Percentiles rank a stretch among this genome's conserved stretches.
Evolutionary conservation across 2,888 invertebrate genomes (phyloP).

Genomic region (Nebria brevicollis): DNA sequence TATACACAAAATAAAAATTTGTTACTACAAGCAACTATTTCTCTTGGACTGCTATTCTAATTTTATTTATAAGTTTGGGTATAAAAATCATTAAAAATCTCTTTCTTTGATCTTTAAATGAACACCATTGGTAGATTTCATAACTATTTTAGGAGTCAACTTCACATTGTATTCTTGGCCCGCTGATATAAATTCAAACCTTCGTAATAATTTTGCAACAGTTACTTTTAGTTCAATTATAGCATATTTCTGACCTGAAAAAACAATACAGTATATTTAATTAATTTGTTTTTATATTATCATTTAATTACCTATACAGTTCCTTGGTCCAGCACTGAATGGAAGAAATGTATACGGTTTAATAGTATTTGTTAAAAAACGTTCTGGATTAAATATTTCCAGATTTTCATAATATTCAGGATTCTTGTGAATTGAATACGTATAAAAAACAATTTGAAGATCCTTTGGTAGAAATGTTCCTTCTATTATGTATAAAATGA

Average conservation of each 20-base stretch:
- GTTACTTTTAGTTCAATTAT: constrained; percentile 31
- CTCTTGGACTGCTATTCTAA: too few relatives aligned
- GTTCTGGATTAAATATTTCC: constrained; percentile 55
- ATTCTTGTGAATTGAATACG: constrained; percentile 53
- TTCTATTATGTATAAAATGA: constrained; percentile 48
- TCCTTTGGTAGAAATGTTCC: constrained; percentile 51
- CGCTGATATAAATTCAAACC: constrained; percentile 31
- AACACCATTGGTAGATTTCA: constrained; percentile 28
- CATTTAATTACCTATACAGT: constrained; percentile 53
- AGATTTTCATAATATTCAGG: constrained; percentile 55
- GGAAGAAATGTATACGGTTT: constrained; percentile 56
- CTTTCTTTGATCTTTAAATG: constrained; percentile 23
- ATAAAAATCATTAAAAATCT: constrained; percentile 10
- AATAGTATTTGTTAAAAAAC: constrained; percentile 54
- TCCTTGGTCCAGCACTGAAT: constrained; percentile 56
- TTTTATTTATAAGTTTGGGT: not conserved
- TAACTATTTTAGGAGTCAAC: constrained; percentile 18
- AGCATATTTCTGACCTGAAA: constrained; percentile 35
- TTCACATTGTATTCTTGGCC: constrained; percentile 18
- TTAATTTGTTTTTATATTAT: not conserved
- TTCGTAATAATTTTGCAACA: constrained; percentile 25
- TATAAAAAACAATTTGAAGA: constrained; percentile 48
- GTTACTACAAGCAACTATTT: too few relatives aligned
- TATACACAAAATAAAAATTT: too few relatives aligned
- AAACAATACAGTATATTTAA: too few relatives aligned